Base-by-base conservation (phyloP, 64 coral and sea anemone species). In the Stichodactyla helianthus region DNA sequence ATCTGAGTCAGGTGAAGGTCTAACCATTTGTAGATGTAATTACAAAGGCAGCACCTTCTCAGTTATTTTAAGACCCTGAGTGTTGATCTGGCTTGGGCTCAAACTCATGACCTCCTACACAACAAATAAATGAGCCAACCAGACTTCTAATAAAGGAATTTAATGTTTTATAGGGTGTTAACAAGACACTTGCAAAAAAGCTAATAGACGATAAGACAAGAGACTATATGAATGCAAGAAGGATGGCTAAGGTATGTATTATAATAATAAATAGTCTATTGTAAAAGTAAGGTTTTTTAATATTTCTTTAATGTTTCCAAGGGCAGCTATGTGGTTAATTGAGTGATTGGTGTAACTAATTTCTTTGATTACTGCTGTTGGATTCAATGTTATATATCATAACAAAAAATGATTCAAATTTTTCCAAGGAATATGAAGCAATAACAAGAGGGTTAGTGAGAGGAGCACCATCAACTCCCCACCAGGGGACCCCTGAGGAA, bases 171-270 rank as follows among this genome's bases (percentile, higher is more conserved):
- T 82, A 99, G 97, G 86, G 88, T 92, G 86, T 99, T 10, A 99
- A 99, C 91, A 99, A 99, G 78, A 77, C 82, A 55, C 83, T 99
- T 50, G 97, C 93, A 51, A 99, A 99, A 68, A 99, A 91, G 60
- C 81, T 99, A n/a, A 94, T 99, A 44, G 93, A 99, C 77, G 97
- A 99, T 51, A 94, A 88, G 84, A 99, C 97, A 26, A 94, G 97
- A 86, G 97, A 99, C 26, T 99, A 99, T 77, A 99, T 99, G 97
- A 99, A 95, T 90, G 97, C 97, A 10, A 89, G 97, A 87, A 87
- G 93, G 79, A 89, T 94, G 71, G 86, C 93, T 35, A 99, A 99
- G 93, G 97, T 95, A 88, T 50, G 7, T n/a, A 65, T 65, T 7
- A 14, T 13, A n/a, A n/a, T 20, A 4, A 64, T n/a, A n/a, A n/a